Conservation (phyloP, 2,113 vertebrate species). For the Stictonetta naevosa region DNA sequence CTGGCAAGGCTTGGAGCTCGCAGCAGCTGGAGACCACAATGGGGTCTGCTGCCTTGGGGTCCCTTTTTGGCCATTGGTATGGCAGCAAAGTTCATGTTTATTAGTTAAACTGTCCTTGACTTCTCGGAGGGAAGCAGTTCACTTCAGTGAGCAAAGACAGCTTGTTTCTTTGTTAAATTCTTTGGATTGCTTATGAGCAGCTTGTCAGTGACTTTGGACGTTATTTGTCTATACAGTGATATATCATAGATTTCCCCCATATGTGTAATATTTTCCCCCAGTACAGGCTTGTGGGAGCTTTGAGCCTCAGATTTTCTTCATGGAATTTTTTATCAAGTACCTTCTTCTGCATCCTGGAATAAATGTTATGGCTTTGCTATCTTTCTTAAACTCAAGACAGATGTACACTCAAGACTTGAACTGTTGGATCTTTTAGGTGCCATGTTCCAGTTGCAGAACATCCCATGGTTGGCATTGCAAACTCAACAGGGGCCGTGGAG, state of each 20-base stretch:
- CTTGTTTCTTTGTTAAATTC: accelerated
- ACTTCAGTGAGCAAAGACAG: not conserved
- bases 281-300: not conserved
- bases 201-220: not conserved
- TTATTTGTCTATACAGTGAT: not conserved
- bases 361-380: not conserved
- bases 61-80: not conserved
- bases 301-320: not conserved
- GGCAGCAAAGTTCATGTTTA: not conserved
- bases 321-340: not conserved
- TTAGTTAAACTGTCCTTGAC: not conserved
- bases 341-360: not conserved
- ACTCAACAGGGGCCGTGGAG: conserved; percentile 84
- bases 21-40: not conserved
- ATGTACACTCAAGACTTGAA: not conserved
- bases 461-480: conserved; percentile 84
- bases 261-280: not conserved
- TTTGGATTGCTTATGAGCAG: not conserved
- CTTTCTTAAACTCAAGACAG: not conserved
- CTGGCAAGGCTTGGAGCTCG: accelerated
- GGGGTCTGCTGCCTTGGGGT: not conserved
- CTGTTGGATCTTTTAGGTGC: conserved; percentile 81
- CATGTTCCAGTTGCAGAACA: conserved; percentile 81
- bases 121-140: not conserved
- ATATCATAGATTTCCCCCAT: not conserved